Conservation (phyloP, 92 coral and sea anemone species). For the Porites divaricata region DNA sequence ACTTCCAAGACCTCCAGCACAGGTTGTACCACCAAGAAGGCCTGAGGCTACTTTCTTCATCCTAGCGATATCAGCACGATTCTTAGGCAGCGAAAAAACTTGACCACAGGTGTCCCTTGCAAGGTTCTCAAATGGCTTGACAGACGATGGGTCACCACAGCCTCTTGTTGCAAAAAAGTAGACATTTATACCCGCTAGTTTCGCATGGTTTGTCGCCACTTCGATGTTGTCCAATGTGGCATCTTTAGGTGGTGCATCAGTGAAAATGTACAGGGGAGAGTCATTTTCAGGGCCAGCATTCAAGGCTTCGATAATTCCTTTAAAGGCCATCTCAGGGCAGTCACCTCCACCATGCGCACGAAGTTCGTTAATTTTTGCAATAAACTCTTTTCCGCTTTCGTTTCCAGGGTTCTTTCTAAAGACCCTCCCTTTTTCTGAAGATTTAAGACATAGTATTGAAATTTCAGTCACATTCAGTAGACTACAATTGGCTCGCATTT, state of each 20-base stretch:
- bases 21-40: conserved; percentile 51
- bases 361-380: conserved; percentile 46
- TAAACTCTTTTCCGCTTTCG: conserved; percentile 16
- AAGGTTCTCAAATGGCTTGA: conserved; percentile 44
- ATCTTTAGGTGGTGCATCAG: conserved; percentile 85
- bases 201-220: conserved; percentile 24
- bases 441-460: not conserved
- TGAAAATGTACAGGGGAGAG: conserved; percentile 85
- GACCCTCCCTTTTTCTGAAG: conserved; percentile 3
- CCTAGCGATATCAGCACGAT: conserved; percentile 27
- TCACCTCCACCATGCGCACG: conserved; percentile 78
- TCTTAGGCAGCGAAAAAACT: conserved; percentile 40
- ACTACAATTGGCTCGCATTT: too few relatives aligned
- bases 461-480: not conserved
- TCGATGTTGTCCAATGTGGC: conserved; percentile 43
- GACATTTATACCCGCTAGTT: conserved; percentile 33
- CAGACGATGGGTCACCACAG: not conserved
- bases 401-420: not conserved
- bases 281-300: conserved; percentile 48
- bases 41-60: not conserved
- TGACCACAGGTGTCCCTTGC: conserved; percentile 82
- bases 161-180: conserved; percentile 64
- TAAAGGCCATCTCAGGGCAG: conserved; percentile 75
- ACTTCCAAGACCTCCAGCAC: conserved; percentile 24
- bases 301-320: conserved; percentile 74